Conservation (phyloP, 2,888 invertebrate species). For the Rhimphoctona megacephalus region DNA sequence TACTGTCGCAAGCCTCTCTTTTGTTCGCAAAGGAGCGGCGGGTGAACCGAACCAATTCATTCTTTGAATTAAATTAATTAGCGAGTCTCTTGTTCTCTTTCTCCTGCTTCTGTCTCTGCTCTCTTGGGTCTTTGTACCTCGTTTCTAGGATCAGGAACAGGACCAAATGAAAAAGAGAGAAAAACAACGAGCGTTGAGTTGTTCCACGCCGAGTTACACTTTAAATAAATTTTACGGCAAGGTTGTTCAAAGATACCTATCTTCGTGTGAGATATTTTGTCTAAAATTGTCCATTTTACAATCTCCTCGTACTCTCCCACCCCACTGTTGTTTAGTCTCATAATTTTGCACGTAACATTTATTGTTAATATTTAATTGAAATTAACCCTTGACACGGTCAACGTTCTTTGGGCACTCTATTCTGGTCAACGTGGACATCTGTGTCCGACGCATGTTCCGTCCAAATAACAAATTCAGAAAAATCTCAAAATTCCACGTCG, state of each 20-base stretch:
- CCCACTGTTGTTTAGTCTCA: background rate
- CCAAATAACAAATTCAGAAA: too few species aligned
- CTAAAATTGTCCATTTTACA: background rate
- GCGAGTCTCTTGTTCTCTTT: conserved; percentile 45
- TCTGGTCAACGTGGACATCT: too few species aligned
- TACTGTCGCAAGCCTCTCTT: conserved; percentile 28
- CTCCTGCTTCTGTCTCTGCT: conserved; percentile 22
- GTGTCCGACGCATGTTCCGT: too few species aligned
- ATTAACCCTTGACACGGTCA: too few species aligned
- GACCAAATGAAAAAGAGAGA: conserved; percentile 22
- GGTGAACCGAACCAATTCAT: conserved; percentile 67
- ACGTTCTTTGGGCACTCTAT: too few species aligned
- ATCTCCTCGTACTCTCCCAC: too few species aligned
- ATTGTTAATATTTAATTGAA: background rate
- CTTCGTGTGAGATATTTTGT: background rate
- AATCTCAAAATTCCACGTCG: too few species aligned
- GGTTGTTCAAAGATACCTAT: conserved; percentile 44
- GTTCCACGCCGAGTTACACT: conserved; percentile 43
- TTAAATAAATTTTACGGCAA: conserved; percentile 43
- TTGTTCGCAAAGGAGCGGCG: conserved; percentile 47
- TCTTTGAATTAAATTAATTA: conserved; percentile 69
- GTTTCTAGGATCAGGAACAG: conserved; percentile 26
- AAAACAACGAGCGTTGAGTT: conserved; percentile 13
- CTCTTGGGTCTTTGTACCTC: conserved; percentile 38
- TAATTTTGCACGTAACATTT: background rate